Base-by-base conservation (phyloP, 2,797 vertebrate species). In the Sebastes wilsoni region DNA sequence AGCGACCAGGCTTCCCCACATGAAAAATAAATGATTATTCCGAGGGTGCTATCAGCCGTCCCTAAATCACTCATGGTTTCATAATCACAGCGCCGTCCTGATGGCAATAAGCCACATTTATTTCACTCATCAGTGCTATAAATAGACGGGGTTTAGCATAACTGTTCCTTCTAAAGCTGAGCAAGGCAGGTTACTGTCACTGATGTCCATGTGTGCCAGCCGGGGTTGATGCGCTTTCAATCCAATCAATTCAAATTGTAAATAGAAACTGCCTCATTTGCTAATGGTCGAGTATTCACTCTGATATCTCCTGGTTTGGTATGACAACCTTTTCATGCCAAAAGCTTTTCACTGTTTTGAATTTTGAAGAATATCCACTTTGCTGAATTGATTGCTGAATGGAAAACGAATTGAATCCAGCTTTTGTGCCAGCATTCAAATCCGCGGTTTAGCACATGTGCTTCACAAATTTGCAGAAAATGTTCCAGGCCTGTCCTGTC, bases 351-450 rank as follows among this genome's bases (percentile, higher is more conserved):
- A 76, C 23, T 75, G 54, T 87, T 88, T 85, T 67, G 25, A 52
- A 72, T 77, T 77, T 84, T 77, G 54, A 81, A 81, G 60, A 89
- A 83, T 88, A 90, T 72, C 78, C 66, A 82, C 86, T 91, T 84
- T 71, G 52, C 75, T 59, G 78, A 86, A 88, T 85, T 88, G 83
- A 90, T 82, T 87, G 60, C 77, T 80, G 76, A 88, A 86, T 80
- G 76, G 54, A 70, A 66, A 81, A 79, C 13, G 3, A 83, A 81
- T 77, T 87, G 66, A 88, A 88, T 85, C 68, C 77, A 64, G 73
- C 80, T 82, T 93, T 90, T 87, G 77, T 85, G 76, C n/a, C 69
- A 77, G 68, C 82, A 65, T 81, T 86, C 81, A 91, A 87, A 91
- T 78, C 55, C 23, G 2, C 2, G 22, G 54, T 88, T 83, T 62